A percentile compares a stretch with the other conserved stretches of the same genome.
These are phyloP conservation scores for Erpobdella octoculata DNA, from an alignment of 2,888 invertebrate genomes.

Conservation along the genomic window DNA sequence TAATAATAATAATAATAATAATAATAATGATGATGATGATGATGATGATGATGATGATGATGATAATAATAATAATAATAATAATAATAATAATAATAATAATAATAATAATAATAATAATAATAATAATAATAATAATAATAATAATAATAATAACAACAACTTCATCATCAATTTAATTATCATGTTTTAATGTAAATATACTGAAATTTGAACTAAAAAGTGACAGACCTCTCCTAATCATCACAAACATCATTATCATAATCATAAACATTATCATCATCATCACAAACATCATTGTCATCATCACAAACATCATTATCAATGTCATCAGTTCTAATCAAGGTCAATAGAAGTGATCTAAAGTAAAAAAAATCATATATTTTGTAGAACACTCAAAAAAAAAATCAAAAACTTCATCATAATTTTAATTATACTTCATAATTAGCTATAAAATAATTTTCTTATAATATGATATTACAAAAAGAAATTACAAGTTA, in stretches of 20 bases:
- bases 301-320: neutral
- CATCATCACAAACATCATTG: neutral
- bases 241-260: constrained; percentile 6
- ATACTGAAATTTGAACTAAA: too few relatives aligned
- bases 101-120: neutral
- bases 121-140: neutral
- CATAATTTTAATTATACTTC: too few relatives aligned
- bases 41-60: too few relatives aligned
- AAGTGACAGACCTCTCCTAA: neutral
- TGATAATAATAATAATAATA: neutral
- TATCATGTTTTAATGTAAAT: neutral
- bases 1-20: too few relatives aligned
- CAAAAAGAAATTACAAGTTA: too few relatives aligned
- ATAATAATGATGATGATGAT: too few relatives aligned
- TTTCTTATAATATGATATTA: too few relatives aligned
- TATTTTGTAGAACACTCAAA: too few relatives aligned
- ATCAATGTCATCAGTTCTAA: neutral
- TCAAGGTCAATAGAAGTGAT: neutral
- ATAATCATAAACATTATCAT: neutral
- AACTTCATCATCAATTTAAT: neutral
- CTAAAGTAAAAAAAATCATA: neutral
- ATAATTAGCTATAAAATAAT: too few relatives aligned
- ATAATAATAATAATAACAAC: neutral
- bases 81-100: neutral
- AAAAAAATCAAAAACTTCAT: too few relatives aligned